phyloP scores from a whole-genome alignment of 2,888 invertebrate species.

The Allygus modestus region DNA sequence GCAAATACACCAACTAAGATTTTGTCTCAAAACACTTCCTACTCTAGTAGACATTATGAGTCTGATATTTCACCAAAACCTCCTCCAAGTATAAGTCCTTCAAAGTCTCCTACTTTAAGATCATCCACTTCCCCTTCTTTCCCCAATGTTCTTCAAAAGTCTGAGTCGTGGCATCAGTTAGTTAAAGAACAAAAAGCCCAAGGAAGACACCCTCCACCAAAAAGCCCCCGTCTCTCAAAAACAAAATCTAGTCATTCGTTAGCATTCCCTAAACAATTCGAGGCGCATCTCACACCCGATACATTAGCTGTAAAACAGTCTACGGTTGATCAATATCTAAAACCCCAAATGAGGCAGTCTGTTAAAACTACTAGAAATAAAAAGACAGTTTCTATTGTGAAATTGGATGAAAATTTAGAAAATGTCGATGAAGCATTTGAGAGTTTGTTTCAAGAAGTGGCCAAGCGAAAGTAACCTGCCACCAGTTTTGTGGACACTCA shows the following conservation, averaged over 20 bases:
- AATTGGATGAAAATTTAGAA: constrained; percentile 74
- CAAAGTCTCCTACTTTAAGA: constrained; percentile 21
- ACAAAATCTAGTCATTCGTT: constrained; percentile 87
- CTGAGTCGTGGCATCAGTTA: constrained; percentile 90
- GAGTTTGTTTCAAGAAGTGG: constrained; percentile 80
- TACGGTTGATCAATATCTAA: constrained; percentile 86
- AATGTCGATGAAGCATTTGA: constrained; percentile 94
- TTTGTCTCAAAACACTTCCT: background rate
- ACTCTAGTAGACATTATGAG: constrained; percentile 36
- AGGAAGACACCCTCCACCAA: constrained; percentile 71
- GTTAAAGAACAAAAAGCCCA: constrained; percentile 74
- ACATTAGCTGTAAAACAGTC: constrained; percentile 83
- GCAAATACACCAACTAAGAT: background rate
- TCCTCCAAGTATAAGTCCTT: constrained; percentile 1
- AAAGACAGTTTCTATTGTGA: constrained; percentile 72
- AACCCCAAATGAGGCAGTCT: constrained; percentile 71
- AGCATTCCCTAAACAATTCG: constrained; percentile 87
- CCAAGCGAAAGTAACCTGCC: constrained; percentile 30
- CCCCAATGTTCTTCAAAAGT: constrained; percentile 78
- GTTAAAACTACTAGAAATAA: constrained; percentile 69
- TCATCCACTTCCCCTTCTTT: constrained; percentile 66
- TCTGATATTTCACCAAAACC: constrained; percentile 32
- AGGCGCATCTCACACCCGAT: constrained; percentile 85
- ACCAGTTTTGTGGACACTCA: constrained; percentile 36
- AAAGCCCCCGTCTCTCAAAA: constrained; percentile 73